phyloP scores from a whole-genome alignment of 2,113 vertebrate species.

The Oreochromis tanganicae region DNA sequence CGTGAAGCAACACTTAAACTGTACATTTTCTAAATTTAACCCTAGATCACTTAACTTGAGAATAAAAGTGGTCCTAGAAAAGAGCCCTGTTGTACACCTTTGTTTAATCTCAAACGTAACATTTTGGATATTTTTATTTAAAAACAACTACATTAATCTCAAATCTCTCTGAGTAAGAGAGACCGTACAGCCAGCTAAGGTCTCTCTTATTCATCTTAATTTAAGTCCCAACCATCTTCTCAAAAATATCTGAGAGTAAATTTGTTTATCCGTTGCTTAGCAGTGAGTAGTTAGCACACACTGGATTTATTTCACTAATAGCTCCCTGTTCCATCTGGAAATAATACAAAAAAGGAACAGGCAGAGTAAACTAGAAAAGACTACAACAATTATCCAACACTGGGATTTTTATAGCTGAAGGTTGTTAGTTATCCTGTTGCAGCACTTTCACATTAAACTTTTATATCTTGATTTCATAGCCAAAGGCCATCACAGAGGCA shows the following conservation, averaged over 20 bases:
- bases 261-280: background rate
- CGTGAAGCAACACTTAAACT: background rate
- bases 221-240: background rate
- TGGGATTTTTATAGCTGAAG: background rate
- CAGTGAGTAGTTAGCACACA: rapidly evolving
- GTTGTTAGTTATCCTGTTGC: background rate
- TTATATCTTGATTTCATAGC: background rate
- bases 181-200: background rate
- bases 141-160: background rate
- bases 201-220: background rate
- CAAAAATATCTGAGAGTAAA: background rate
- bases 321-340: rapidly evolving
- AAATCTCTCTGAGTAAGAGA: background rate
- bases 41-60: background rate
- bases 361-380: background rate
- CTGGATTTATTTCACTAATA: background rate
- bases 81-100: background rate
- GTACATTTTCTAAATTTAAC: background rate
- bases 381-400: background rate
- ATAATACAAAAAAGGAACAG: background rate
- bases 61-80: background rate
- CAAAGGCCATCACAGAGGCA: background rate
- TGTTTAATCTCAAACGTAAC: background rate
- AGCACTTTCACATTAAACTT: background rate
- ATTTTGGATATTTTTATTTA: background rate